Evolutionary conservation across 2,888 invertebrate species (phyloP).

Genomic region (Allygus modestus): DNA sequence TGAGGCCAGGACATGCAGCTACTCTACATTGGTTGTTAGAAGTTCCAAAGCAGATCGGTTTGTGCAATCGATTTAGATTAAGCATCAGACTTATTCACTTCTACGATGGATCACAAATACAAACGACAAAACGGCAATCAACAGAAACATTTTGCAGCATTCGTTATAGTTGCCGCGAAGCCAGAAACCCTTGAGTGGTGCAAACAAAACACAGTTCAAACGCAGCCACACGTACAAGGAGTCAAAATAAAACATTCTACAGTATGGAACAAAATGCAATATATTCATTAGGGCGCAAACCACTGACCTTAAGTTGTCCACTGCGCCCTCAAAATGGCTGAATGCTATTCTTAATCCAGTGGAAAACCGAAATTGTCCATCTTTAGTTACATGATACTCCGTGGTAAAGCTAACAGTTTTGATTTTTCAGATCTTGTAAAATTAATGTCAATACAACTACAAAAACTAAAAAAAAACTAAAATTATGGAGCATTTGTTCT

Average conservation of each 20-base stretch:
- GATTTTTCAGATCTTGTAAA: too few relatives aligned
- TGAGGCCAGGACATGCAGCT: constrained; percentile 53
- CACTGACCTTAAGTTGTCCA: constrained; percentile 49
- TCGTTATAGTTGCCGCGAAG: constrained; percentile 29
- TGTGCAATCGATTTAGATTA: constrained; percentile 34
- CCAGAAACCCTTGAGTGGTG: constrained; percentile 28
- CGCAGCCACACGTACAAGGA: constrained; percentile 58
- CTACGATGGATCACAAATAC: constrained; percentile 38
- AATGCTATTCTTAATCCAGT: constrained; percentile 37
- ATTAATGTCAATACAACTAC: too few relatives aligned
- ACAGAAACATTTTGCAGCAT: constrained; percentile 61
- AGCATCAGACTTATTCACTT: constrained; percentile 21
- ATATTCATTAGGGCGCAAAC: constrained; percentile 48
- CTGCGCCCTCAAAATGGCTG: constrained; percentile 48
- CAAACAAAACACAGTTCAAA: constrained; percentile 59
- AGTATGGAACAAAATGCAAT: constrained; percentile 55
- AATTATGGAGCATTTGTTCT: too few relatives aligned
- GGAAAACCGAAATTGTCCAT: neutral
- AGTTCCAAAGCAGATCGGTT: constrained; percentile 25
- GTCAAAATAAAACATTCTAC: constrained; percentile 47
- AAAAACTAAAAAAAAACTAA: too few relatives aligned
- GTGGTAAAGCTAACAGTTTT: too few relatives aligned
- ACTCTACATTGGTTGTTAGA: constrained; percentile 13
- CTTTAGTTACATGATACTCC: too few relatives aligned
- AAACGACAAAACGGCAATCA: constrained; percentile 33